These are phyloP conservation scores for Mythimna ferrago DNA, from an alignment of 2,888 invertebrate genomes.

Conservation along the genomic window DNA sequence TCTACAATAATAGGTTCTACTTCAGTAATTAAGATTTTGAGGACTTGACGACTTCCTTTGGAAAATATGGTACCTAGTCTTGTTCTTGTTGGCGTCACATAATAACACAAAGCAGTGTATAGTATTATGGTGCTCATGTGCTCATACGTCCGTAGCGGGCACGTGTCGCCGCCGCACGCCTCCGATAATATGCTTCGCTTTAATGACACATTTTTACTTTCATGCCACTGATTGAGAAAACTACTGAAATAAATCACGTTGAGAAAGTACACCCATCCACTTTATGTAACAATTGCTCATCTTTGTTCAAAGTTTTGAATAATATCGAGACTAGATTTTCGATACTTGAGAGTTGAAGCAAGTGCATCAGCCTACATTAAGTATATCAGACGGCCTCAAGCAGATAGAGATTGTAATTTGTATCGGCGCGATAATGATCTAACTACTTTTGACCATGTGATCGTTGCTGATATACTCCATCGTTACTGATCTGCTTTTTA, in stretches of 20 bases:
- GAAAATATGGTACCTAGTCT: not conserved
- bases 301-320: not conserved
- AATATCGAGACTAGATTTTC: not conserved
- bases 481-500: conserved; percentile 7
- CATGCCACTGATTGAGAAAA: conserved; percentile 33
- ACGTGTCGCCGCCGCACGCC: conserved; percentile 56
- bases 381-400: conserved; percentile 8
- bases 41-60: not conserved
- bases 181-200: conserved; percentile 41
- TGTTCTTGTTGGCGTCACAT: not conserved
- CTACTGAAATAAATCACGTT: not conserved
- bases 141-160: conserved; percentile 28
- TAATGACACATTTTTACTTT: conserved; percentile 62
- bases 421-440: conserved; percentile 28
- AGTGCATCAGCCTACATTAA: conserved; percentile 10
- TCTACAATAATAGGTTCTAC: not conserved
- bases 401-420: conserved; percentile 5
- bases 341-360: not conserved
- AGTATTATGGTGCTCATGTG: not conserved
- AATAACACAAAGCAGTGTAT: not conserved
- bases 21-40: not conserved
- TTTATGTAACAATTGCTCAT: not conserved
- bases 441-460: conserved; percentile 25
- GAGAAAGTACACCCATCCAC: not conserved
- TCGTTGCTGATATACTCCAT: conserved; percentile 15